These are phyloP conservation scores for Mirza zaza DNA, from an alignment of 2,113 vertebrate genomes.

Conservation along the genomic window DNA sequence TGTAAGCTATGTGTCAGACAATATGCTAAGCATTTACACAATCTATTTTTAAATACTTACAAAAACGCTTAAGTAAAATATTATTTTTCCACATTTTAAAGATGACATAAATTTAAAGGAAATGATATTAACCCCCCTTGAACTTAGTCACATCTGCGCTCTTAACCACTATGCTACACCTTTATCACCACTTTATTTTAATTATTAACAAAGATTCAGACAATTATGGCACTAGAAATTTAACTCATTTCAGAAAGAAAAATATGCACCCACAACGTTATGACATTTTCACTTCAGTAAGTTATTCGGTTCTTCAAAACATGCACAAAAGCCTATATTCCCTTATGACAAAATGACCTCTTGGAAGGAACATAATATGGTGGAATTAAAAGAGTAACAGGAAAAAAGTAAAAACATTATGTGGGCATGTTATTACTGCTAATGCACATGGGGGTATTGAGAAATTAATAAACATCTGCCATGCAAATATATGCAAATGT, in stretches of 20 bases:
- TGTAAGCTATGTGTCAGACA: not conserved
- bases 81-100: not conserved
- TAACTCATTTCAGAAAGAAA: not conserved
- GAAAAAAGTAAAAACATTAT: not conserved
- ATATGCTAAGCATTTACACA: not conserved
- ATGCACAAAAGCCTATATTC: not conserved
- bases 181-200: not conserved
- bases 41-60: not conserved
- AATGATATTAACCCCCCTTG: not conserved
- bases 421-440: not conserved
- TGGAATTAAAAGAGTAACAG: not conserved
- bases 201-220: not conserved
- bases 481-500: conserved; percentile 13
- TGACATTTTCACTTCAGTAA: not conserved
- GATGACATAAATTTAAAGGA: not conserved
- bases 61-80: not conserved
- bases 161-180: not conserved
- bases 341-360: not conserved
- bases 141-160: not conserved
- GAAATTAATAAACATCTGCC: not conserved
- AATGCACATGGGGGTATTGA: not conserved
- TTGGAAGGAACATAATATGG: not conserved
- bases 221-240: not conserved
- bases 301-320: not conserved
- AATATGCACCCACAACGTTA: not conserved